Conservation (phyloP, 2,797 vertebrate genomes). For the Sebastes nivosus region DNA sequence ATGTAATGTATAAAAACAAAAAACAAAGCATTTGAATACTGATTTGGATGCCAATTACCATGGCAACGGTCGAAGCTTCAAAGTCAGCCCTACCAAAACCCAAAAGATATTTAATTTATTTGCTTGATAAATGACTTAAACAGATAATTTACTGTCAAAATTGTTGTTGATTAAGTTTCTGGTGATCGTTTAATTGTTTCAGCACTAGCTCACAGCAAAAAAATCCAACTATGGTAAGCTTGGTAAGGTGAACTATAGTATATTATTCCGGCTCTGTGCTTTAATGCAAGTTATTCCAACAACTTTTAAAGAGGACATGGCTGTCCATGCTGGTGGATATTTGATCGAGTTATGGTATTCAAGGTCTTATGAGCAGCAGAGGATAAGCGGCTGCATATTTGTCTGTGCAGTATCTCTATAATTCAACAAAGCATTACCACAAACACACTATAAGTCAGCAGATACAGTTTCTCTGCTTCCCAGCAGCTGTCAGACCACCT, state of each 20-base stretch:
- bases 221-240: not conserved
- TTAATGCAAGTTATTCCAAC: not conserved
- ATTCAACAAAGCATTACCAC: conserved; percentile 11
- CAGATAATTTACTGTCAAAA: not conserved
- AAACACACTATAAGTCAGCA: conserved; percentile 16
- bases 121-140: too few relatives aligned
- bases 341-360: not conserved
- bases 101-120: not conserved
- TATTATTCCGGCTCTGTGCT: not conserved
- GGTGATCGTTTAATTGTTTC: not conserved
- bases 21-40: too few relatives aligned
- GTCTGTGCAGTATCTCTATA: conserved; percentile 1
- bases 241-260: not conserved
- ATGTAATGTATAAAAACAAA: too few relatives aligned
- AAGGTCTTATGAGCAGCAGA: not conserved
- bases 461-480: conserved; percentile 20
- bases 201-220: not conserved
- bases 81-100: too few relatives aligned
- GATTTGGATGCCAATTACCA: too few relatives aligned
- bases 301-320: not conserved
- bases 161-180: not conserved
- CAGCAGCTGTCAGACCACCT: conserved; percentile 59
- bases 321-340: not conserved
- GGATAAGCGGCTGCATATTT: not conserved
- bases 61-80: too few relatives aligned